These are phyloP conservation scores for Cecidostiba fungosa DNA, from an alignment of 2,888 invertebrate genomes.

Conservation along the genomic window DNA sequence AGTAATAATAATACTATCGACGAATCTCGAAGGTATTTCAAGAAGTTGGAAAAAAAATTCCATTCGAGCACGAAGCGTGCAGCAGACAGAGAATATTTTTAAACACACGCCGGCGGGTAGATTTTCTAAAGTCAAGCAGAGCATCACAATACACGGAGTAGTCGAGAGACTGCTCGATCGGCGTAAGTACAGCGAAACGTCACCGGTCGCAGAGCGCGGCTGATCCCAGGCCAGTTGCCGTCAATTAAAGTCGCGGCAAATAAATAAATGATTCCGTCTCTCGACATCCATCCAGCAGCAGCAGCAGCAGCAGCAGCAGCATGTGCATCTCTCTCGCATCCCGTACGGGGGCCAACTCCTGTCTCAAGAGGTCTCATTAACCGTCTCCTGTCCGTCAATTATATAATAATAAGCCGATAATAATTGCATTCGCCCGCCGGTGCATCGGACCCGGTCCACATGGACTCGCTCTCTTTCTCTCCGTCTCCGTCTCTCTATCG, in stretches of 20 bases:
- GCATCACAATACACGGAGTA: slow-evolving; percentile 19
- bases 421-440: slow-evolving; percentile 76
- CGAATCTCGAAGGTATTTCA: not conserved
- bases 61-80: too few relatives aligned
- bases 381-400: slow-evolving; percentile 74
- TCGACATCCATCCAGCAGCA: slow-evolving; percentile 51
- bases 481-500: slow-evolving; percentile 52
- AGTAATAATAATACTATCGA: not conserved
- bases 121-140: slow-evolving; percentile 60
- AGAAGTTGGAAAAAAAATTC: not conserved
- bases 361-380: slow-evolving; percentile 79
- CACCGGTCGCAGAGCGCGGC: not conserved
- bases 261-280: slow-evolving; percentile 72
- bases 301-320: not conserved
- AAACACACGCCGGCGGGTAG: not conserved
- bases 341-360: slow-evolving; percentile 52
- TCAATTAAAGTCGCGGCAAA: slow-evolving; percentile 75
- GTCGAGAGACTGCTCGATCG: not conserved
- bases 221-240: slow-evolving; percentile 71
- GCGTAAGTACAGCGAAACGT: not conserved
- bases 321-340: slow-evolving; percentile 25
- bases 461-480: too few relatives aligned
- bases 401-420: slow-evolving; percentile 79
- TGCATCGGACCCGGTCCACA: slow-evolving; percentile 69
- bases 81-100: not conserved